Evolutionary conservation across 1,140 invertebrate species (phyloP), one percentile per base, ranked within the genome.

Genomic region (Acyrthosiphon pisum): DNA sequence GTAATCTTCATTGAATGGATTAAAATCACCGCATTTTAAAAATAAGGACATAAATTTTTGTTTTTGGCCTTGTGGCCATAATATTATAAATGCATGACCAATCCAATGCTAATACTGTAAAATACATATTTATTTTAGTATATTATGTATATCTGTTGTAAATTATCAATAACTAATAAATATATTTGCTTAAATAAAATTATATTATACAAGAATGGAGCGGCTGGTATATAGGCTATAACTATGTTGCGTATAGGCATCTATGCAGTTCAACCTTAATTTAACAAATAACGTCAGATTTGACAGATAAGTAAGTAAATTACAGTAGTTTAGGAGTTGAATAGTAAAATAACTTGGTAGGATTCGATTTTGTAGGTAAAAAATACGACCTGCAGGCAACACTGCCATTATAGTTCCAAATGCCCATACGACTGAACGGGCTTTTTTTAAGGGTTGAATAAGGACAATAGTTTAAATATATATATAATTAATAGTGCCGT

Each of bases 1-100:
- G n/a, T n/a, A 30, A 60, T 60, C n/a, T n/a, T 6, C 11, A 6
- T 1, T n/a, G n/a, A n/a, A n/a, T 4, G 0, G 4, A n/a, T n/a
- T n/a, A n/a, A n/a, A 76, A 68, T 68, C 18, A n/a, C 18, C 2
- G n/a, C 1, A 76, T n/a, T n/a, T 76, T 76, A 4, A 76, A 76
- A 76, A 18, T 76, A 76, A n/a, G n/a, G 14, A 76, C 30, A 76
- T n/a, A 20, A 6, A n/a, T 76, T 76, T 76, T 6, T 6, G 23
- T n/a, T 76, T n/a, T 68, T 76, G 18, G n/a, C 30, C 60, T n/a
- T 76, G 14, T 68, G 4, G 6, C 30, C 2, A 76, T n/a, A n/a
- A 20, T 76, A 76, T 76, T 18, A 76, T n/a, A 1, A n/a, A n/a
- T n/a, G 18, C 30, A n/a, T n/a, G 14, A n/a, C 30, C 30, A 76